Percentiles rank a stretch among this genome's conserved stretches.
Evolutionary conservation across 2,888 invertebrate genomes (phyloP).

Genomic region (Parascotia fuliginaria): DNA sequence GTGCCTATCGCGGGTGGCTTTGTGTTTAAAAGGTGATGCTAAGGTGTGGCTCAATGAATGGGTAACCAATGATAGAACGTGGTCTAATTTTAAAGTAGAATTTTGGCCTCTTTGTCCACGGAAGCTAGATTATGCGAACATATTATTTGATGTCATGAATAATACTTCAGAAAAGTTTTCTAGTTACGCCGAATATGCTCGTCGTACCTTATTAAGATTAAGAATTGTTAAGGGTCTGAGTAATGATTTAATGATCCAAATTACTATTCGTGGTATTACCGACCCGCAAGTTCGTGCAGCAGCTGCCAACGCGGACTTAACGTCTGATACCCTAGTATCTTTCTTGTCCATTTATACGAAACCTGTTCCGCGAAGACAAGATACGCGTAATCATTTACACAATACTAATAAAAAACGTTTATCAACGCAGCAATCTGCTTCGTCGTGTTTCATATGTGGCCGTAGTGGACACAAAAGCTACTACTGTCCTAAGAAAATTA

Average conservation of each 20-base stretch:
- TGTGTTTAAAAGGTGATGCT: slow-evolving; percentile 15
- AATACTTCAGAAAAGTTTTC: slow-evolving; percentile 31
- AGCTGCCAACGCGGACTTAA: slow-evolving; percentile 35
- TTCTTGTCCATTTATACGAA: slow-evolving; percentile 37
- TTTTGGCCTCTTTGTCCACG: slow-evolving; percentile 12
- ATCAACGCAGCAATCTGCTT: no score
- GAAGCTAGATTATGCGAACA: slow-evolving; percentile 16
- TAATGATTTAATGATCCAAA: slow-evolving; percentile 28
- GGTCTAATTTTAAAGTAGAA: slow-evolving; percentile 14
- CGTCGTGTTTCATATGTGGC: background rate
- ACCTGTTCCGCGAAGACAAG: slow-evolving; percentile 3
- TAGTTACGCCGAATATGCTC: slow-evolving; percentile 45
- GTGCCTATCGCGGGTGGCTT: slow-evolving; percentile 12
- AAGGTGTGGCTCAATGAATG: slow-evolving; percentile 38
- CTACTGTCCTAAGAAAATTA: background rate
- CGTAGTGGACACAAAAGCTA: background rate
- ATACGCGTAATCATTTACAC: no score
- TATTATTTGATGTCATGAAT: slow-evolving; percentile 7
- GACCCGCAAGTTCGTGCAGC: slow-evolving; percentile 34
- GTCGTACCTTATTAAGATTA: slow-evolving; percentile 37
- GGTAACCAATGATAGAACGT: slow-evolving; percentile 32
- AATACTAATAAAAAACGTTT: no score
- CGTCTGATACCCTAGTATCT: slow-evolving; percentile 24
- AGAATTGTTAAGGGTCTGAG: slow-evolving; percentile 35
- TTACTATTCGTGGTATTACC: slow-evolving; percentile 12